phyloP scores from a whole-genome alignment of 2,888 invertebrate species.

The Lamproptera curius region DNA sequence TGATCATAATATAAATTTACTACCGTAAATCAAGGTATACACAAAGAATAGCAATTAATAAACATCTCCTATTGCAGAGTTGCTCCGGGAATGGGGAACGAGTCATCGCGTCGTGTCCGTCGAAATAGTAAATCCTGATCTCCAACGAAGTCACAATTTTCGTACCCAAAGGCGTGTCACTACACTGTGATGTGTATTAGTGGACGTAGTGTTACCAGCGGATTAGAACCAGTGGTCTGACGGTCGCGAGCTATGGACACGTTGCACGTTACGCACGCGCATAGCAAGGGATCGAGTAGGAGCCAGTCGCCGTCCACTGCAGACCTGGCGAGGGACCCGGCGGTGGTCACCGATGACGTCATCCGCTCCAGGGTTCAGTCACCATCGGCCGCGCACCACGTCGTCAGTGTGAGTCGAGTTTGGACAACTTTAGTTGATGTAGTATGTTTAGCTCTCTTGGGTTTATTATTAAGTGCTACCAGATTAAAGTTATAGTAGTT shows the following conservation, averaged over 20 bases:
- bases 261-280: constrained; percentile 65
- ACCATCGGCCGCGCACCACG: constrained; percentile 63
- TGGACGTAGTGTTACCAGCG: too few species aligned
- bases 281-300: constrained; percentile 79
- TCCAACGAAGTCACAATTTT: too few species aligned
- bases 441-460: too few species aligned
- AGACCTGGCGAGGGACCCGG: constrained; percentile 66
- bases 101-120: constrained; percentile 16
- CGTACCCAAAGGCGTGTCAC: too few species aligned
- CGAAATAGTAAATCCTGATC: neutral
- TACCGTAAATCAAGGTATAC: too few species aligned
- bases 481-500: too few species aligned
- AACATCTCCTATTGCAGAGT: constrained; percentile 34
- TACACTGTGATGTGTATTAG: too few species aligned
- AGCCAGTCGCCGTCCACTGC: constrained; percentile 78
- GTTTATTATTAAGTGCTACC: too few species aligned
- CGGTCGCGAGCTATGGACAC: constrained; percentile 54
- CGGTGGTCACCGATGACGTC: constrained; percentile 62
- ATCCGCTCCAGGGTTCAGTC: constrained; percentile 70
- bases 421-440: too few species aligned
- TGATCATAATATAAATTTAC: too few species aligned
- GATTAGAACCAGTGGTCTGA: too few species aligned
- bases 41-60: neutral
- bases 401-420: constrained; percentile 50
- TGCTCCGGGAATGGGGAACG: constrained; percentile 37